Evolutionary conservation across 1,140 invertebrate genomes (phyloP).

Genomic region (Monomorium pharaonis): DNA sequence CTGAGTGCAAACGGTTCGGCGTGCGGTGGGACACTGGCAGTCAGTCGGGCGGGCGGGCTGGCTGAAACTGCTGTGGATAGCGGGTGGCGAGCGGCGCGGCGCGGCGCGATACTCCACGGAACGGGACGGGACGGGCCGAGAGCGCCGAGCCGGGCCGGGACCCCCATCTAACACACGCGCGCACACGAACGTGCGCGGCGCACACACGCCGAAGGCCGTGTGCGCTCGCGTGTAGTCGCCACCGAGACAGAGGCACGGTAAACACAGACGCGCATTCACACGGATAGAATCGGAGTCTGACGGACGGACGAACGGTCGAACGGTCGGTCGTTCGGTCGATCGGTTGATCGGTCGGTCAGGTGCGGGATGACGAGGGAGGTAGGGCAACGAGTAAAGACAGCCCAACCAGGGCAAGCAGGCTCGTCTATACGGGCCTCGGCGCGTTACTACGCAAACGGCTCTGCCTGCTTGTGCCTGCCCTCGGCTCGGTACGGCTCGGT

Average conservation of each 20-base stretch:
- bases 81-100: constrained; percentile 77
- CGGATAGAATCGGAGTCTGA: constrained; percentile 62
- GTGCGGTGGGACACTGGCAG: constrained; percentile 84
- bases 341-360: constrained; percentile 55
- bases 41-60: constrained; percentile 75
- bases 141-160: constrained; percentile 78
- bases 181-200: constrained; percentile 69
- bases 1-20: constrained; percentile 84
- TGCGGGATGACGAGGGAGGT: constrained; percentile 61
- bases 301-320: constrained; percentile 62
- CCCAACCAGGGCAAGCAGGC: constrained; percentile 58
- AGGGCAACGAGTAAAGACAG: constrained; percentile 54
- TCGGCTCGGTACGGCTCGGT: constrained; percentile 69
- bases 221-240: constrained; percentile 48
- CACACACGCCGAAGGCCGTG: constrained; percentile 65
- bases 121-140: constrained; percentile 79
- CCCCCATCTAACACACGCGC: constrained; percentile 74
- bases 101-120: constrained; percentile 79
- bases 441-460: constrained; percentile 72
- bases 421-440: constrained; percentile 50
- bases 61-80: constrained; percentile 82
- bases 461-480: constrained; percentile 60
- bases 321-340: constrained; percentile 58
- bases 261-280: constrained; percentile 74
- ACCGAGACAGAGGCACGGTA: constrained; percentile 58